Conservation (phyloP, 2,113 vertebrate genomes). For the Oncorhynchus nerka region DNA sequence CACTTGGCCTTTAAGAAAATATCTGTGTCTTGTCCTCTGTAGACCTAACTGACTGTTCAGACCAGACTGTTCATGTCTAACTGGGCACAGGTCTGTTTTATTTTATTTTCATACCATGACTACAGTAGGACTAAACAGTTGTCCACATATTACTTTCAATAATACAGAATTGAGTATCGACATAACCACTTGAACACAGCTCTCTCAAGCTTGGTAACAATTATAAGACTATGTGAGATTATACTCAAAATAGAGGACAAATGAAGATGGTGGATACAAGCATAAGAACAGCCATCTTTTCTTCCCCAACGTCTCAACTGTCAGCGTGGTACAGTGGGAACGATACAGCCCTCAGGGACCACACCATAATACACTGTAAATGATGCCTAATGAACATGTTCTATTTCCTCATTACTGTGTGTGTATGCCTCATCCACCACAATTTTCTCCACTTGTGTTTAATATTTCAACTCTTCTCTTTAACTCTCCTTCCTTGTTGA, state of each 20-base stretch:
- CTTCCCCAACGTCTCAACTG: not conserved
- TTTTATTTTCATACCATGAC: too few relatives aligned
- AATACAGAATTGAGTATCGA: too few relatives aligned
- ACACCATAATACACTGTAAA: constrained; percentile 59
- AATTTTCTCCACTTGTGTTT: not conserved
- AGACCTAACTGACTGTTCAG: too few relatives aligned
- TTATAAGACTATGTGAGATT: too few relatives aligned
- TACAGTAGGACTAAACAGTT: too few relatives aligned
- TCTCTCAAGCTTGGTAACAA: too few relatives aligned
- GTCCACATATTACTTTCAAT: too few relatives aligned
- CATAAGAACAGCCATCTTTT: not conserved
- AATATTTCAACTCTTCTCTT: not conserved
- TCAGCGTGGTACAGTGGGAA: constrained; percentile 42
- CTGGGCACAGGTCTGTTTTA: too few relatives aligned
- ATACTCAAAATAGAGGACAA: not conserved
- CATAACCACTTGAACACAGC: too few relatives aligned
- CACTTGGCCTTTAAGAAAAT: not conserved
- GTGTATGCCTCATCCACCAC: not conserved
- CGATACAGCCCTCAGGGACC: constrained; percentile 55
- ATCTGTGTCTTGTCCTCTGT: not conserved
- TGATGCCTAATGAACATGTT: constrained; percentile 64
- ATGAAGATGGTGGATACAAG: not conserved
- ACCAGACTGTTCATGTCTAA: too few relatives aligned
- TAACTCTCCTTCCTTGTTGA: not conserved
- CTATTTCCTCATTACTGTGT: constrained; percentile 22